A percentile compares a stretch with the other conserved stretches of the same genome.
phyloP scores from a whole-genome alignment of 2,113 vertebrate species.

The Gila orcuttii region DNA sequence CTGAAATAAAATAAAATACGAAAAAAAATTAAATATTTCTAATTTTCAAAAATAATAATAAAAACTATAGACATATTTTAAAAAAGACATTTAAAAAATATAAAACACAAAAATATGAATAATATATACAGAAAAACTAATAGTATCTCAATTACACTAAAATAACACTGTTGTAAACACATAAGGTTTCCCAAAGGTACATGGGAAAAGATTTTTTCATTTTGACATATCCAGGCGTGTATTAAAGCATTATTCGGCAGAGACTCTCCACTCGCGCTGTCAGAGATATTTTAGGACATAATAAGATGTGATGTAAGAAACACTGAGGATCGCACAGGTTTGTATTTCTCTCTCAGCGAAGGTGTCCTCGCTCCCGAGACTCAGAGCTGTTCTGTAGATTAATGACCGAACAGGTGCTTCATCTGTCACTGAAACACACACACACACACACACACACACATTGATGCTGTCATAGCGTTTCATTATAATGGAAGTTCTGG shows the following conservation, averaged over 20 bases:
- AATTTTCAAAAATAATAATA: no score
- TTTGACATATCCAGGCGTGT: neutral
- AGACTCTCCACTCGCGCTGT: neutral
- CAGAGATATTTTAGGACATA: constrained; percentile 3
- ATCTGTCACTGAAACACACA: neutral
- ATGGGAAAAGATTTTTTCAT: neutral
- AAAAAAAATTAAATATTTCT: no score
- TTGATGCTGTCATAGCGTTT: neutral
- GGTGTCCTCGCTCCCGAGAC: neutral
- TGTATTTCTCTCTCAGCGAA: neutral
- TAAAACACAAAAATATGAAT: no score
- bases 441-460: no score
- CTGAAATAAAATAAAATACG: no score
- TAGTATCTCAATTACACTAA: no score
- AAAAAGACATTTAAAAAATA: no score
- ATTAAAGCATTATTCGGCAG: neutral
- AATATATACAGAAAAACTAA: no score
- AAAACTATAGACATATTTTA: no score
- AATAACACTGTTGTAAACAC: no score
- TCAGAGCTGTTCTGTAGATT: constrained; percentile 3
- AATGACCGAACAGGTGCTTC: neutral
- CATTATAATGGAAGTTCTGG: neutral
- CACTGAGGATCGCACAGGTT: neutral
- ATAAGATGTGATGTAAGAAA: constrained; percentile 6
- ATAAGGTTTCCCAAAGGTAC: no score